Base-by-base conservation (phyloP, 2,113 vertebrate species). In the Seriola dumerili region DNA sequence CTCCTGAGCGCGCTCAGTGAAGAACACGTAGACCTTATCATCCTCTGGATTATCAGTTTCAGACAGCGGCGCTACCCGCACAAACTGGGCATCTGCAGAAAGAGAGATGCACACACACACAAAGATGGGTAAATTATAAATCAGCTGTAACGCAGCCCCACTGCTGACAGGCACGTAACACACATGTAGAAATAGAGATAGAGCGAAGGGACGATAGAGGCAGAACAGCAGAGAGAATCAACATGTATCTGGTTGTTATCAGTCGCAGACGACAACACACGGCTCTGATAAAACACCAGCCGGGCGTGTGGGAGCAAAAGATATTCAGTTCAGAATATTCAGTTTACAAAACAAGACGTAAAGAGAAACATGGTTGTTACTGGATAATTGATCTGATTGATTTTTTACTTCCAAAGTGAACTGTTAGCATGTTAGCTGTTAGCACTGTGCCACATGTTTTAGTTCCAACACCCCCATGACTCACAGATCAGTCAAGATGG, bases 21-120 rank as follows among this genome's bases (percentile, higher is more conserved):
- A 96, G 93, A 96, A 96, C 85, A 96, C 85, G 73, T 96, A 96
- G 73, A 96, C 95, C 89, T 96, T 96, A 94, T 96, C 96, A 14
- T 96, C 96, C 69, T 96, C 95, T 21, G 94, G 93, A 88, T 96
- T 96, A 95, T 95, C 95, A 76, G 95, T 96, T 91, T 96, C 96
- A 79, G 95, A 93, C 92, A 96, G 91, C 40, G 94, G 82, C 88
- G 94, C 90, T 85, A 96, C 95, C 92, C 92, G 94, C 84, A 96
- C 93, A 92, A 96, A 96, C 83, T 95, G 94, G 84, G 96, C 94
- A 85, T 95, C 96, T 96, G 92, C 69, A 38, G 54, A 57, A 66
- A 72, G 71, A 25, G 50, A 52, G 50, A 52, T 21, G 19, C 23
- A 61, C 8, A 74, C 25, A 64, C 2, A 42, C 50, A 78, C 19